Conservation (phyloP, 1,140 invertebrate species). For the Drosophila bocqueti region DNA sequence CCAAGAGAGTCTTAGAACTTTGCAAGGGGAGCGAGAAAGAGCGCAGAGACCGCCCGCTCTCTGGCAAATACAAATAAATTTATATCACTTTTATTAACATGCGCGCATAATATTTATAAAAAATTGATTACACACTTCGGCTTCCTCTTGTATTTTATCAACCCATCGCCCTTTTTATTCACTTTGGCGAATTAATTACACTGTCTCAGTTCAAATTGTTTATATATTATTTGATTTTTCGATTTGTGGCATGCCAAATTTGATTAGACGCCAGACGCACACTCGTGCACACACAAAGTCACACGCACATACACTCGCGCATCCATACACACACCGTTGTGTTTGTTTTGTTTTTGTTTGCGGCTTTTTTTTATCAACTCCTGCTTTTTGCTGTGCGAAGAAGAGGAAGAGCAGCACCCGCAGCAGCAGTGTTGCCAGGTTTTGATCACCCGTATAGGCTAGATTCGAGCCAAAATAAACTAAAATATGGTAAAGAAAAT, state of each 20-base stretch:
- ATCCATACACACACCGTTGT: slow-evolving; percentile 39
- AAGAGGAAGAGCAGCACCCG: slow-evolving; percentile 13
- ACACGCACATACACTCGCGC: slow-evolving; percentile 8
- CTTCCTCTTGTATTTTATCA: slow-evolving; percentile 15
- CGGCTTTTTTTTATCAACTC: slow-evolving; percentile 66
- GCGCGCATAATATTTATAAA: slow-evolving; percentile 49
- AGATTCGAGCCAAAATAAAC: no score
- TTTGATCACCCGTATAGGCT: no score
- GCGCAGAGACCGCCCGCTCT: slow-evolving; percentile 15
- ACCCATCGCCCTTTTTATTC: neutral
- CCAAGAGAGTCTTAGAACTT: slow-evolving; percentile 23
- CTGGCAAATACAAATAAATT: slow-evolving; percentile 33
- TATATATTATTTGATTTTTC: slow-evolving; percentile 58
- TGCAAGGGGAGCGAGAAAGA: slow-evolving; percentile 14
- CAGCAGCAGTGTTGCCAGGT: neutral
- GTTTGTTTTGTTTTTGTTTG: slow-evolving; percentile 80
- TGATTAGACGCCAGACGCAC: slow-evolving; percentile 57
- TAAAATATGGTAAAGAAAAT: no score
- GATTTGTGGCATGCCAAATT: slow-evolving; percentile 61
- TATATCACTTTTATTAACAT: slow-evolving; percentile 46
- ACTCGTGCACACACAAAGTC: slow-evolving; percentile 26
- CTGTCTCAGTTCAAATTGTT: slow-evolving; percentile 46
- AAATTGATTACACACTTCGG: slow-evolving; percentile 41
- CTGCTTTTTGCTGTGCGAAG: slow-evolving; percentile 15
- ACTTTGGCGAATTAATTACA: slow-evolving; percentile 19